Conservation (phyloP, 2,888 invertebrate genomes). For the Acheta domesticus region DNA sequence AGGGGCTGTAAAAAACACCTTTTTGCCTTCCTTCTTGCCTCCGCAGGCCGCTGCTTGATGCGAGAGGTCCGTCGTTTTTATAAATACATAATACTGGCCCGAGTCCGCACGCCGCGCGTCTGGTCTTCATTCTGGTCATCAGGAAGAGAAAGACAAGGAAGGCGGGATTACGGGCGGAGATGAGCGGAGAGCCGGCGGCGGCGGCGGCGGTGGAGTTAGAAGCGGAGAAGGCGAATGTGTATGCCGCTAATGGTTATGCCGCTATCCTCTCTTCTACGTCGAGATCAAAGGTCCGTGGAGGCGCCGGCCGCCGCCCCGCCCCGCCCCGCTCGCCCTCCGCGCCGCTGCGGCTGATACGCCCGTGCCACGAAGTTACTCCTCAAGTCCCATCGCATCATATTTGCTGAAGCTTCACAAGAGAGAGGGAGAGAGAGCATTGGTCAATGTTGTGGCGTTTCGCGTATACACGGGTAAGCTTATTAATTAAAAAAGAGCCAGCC, state of each 20-base stretch:
- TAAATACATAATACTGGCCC: constrained; percentile 31
- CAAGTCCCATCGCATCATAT: constrained; percentile 18
- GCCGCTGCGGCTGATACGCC: background rate
- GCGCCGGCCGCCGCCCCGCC: background rate
- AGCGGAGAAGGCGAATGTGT: background rate
- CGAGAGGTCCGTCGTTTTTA: constrained; percentile 30
- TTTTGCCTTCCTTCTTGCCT: constrained; percentile 21
- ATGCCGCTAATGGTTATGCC: constrained; percentile 47
- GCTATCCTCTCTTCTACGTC: constrained; percentile 48
- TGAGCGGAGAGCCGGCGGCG: constrained; percentile 12
- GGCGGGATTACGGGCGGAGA: background rate
- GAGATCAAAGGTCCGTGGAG: constrained; percentile 47
- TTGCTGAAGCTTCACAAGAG: constrained; percentile 11
- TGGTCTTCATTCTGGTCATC: constrained; percentile 18
- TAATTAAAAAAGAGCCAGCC: background rate
- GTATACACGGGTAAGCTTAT: constrained; percentile 18
- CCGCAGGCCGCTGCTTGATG: constrained; percentile 22
- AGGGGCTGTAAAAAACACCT: background rate
- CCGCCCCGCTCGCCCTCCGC: background rate
- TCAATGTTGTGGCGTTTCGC: constrained; percentile 1
- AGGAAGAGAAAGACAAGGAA: constrained; percentile 4
- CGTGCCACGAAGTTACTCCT: constrained; percentile 7
- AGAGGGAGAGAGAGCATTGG: background rate
- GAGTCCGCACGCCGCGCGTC: background rate
- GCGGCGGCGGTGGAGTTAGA: background rate